phyloP scores from a whole-genome alignment of 2,888 invertebrate genomes.

The Chalcosyrphus nemorum region DNA sequence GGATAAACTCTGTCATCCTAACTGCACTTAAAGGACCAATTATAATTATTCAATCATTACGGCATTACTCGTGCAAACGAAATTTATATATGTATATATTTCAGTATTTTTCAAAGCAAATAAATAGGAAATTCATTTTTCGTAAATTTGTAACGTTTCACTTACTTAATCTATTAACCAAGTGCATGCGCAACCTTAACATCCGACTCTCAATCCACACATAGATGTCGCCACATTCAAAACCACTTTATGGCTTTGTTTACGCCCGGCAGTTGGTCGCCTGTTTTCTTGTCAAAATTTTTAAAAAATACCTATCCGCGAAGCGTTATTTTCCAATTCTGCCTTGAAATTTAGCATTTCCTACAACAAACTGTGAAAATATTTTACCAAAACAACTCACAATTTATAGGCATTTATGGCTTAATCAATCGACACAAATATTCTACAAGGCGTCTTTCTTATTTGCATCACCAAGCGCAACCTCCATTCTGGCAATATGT shows the following conservation, averaged over 20 bases:
- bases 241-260: not conserved
- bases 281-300: conserved; percentile 53
- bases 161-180: not conserved
- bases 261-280: conserved; percentile 14
- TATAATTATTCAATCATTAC: no score
- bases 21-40: no score
- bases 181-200: not conserved
- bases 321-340: conserved; percentile 60
- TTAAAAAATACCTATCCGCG: conserved; percentile 39
- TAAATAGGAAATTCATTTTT: no score
- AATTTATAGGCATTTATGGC: conserved; percentile 12
- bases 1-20: no score
- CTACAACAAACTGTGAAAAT: not conserved
- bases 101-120: no score
- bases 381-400: not conserved
- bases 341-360: not conserved
- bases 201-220: not conserved
- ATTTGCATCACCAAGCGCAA: not conserved
- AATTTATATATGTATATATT: no score
- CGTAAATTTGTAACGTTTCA: no score
- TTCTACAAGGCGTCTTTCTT: not conserved
- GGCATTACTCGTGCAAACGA: no score
- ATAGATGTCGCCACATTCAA: conserved; percentile 4
- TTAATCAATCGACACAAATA: not conserved
- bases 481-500: conserved; percentile 26